Evolutionary conservation across 2,797 vertebrate species (phyloP).

Genomic region (Crax fasciolata): DNA sequence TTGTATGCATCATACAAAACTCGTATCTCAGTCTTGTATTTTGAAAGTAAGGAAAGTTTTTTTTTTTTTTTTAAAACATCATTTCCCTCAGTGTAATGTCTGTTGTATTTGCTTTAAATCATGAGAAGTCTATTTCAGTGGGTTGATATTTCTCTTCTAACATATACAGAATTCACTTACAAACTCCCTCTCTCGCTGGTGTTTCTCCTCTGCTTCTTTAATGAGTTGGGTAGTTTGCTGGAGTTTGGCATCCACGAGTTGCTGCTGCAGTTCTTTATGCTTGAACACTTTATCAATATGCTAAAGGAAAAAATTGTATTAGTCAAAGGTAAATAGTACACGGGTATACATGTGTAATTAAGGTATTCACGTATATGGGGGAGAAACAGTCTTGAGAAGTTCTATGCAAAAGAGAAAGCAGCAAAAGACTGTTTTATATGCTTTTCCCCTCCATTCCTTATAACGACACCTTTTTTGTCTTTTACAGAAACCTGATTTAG

Average conservation of each 20-base stretch:
- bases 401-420: neutral
- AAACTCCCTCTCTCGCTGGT: conserved; percentile 95
- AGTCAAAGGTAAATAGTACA: neutral
- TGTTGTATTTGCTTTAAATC: neutral
- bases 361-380: rapidly evolving
- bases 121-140: neutral
- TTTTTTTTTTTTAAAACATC: too few relatives aligned
- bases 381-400: neutral
- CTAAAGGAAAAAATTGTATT: conserved; percentile 72
- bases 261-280: conserved; percentile 97
- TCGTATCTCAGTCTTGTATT: neutral
- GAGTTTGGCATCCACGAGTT: conserved; percentile 97
- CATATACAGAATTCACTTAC: conserved; percentile 84
- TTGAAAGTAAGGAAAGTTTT: too few relatives aligned
- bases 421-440: neutral
- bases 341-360: neutral
- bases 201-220: conserved; percentile 96
- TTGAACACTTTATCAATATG: conserved; percentile 99
- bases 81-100: neutral
- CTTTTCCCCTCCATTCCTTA: rapidly evolving
- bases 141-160: neutral
- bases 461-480: neutral
- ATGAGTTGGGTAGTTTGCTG: conserved; percentile 96
- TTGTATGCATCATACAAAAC: neutral
- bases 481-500: neutral